Percentiles rank a stretch among this genome's conserved stretches.
These are phyloP conservation scores for Eupithecia subfuscata DNA, from an alignment of 2,888 invertebrate genomes.

Conservation along the genomic window DNA sequence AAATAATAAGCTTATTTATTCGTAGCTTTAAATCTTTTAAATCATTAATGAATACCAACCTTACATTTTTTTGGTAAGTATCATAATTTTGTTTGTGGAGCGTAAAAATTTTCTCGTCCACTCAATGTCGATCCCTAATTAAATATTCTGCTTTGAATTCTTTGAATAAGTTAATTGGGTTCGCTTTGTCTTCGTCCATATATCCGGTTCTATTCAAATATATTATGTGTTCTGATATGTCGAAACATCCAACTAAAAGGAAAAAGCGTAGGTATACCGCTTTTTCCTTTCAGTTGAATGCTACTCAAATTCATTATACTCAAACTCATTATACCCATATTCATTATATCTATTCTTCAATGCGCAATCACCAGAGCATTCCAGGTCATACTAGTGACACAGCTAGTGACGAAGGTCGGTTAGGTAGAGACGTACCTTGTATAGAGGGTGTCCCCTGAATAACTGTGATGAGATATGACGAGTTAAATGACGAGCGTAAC, in stretches of 20 bases:
- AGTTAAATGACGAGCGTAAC: too few relatives aligned
- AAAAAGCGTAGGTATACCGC: background rate
- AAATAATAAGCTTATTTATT: too few relatives aligned
- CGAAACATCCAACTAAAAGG: background rate
- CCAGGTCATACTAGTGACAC: too few relatives aligned
- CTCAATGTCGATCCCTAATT: slow-evolving; percentile 1
- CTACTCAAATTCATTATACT: too few relatives aligned
- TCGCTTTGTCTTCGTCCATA: background rate
- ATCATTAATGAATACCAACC: background rate
- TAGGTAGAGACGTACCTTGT: too few relatives aligned
- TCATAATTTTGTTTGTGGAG: background rate
- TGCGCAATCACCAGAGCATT: too few relatives aligned
- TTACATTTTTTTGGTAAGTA: background rate
- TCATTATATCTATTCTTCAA: too few relatives aligned
- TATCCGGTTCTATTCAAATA: background rate
- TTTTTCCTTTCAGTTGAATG: too few relatives aligned
- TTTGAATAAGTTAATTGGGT: background rate
- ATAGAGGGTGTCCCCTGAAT: too few relatives aligned
- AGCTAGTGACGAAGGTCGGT: too few relatives aligned
- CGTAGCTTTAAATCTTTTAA: background rate
- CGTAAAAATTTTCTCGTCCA: background rate
- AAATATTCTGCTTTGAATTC: background rate
- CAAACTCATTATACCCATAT: too few relatives aligned
- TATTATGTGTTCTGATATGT: background rate
- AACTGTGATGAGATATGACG: too few relatives aligned